Conservation (phyloP, 2,888 invertebrate genomes). For the Meghimatium bilineatum region DNA sequence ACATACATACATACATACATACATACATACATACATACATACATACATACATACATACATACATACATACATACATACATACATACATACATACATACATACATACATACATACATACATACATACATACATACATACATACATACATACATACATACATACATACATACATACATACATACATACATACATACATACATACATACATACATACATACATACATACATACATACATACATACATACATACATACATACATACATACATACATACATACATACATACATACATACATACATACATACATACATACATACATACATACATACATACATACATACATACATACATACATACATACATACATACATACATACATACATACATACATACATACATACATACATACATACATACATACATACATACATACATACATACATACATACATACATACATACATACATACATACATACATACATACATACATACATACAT, state of each 20-base stretch:
- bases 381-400: not conserved
- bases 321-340: no score
- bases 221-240: not conserved
- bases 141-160: not conserved
- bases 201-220: not conserved
- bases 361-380: constrained; percentile 13
- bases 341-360: not conserved
- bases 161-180: not conserved
- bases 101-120: not conserved
- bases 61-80: not conserved
- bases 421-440: not conserved
- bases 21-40: not conserved
- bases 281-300: not conserved
- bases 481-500: not conserved
- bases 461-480: not conserved
- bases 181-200: not conserved
- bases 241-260: constrained; percentile 18
- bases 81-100: not conserved
- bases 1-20: not conserved
- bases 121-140: not conserved
- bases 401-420: not conserved
- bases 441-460: no score
- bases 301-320: no score
- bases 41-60: not conserved
- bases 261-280: not conserved